These are phyloP conservation scores for Lasioglossum lativentre DNA, from an alignment of 2,888 invertebrate genomes.

Conservation along the genomic window DNA sequence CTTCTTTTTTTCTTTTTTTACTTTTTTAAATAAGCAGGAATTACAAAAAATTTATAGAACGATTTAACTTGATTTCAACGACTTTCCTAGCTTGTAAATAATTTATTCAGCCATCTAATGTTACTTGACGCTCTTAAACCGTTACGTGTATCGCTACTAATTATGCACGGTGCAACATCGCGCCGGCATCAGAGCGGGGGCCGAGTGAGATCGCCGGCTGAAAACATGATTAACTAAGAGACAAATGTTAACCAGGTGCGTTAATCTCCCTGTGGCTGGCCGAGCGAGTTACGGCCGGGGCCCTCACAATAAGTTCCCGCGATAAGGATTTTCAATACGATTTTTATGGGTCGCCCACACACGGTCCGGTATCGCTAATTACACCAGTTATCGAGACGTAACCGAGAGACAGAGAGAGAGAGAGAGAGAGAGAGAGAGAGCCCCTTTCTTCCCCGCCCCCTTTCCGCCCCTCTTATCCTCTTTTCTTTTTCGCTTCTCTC, in stretches of 20 bases:
- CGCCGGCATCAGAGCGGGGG: not conserved
- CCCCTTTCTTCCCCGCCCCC: not conserved
- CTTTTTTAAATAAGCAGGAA: no score
- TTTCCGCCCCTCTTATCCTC: constrained; percentile 4
- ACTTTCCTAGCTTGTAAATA: not conserved
- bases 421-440: no score
- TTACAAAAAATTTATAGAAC: not conserved
- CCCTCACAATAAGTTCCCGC: constrained; percentile 20
- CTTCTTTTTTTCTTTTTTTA: no score
- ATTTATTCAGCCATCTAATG: not conserved
- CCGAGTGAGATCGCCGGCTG: not conserved
- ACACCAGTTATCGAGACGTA: constrained; percentile 54
- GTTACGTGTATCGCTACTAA: not conserved
- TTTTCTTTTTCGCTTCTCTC: constrained; percentile 38
- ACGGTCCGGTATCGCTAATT: constrained; percentile 64
- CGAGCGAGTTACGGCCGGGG: not conserved
- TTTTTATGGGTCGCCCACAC: constrained; percentile 45
- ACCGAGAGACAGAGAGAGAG: constrained; percentile 25
- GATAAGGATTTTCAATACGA: constrained; percentile 50
- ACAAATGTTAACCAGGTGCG: not conserved
- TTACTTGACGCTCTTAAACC: not conserved
- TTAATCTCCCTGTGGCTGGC: no score
- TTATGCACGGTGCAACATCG: not conserved
- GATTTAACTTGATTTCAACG: not conserved
- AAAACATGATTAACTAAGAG: not conserved